Percentiles rank a stretch among this genome's conserved stretches.
These are phyloP conservation scores for Melipona quadrifasciata DNA, from an alignment of 1,140 invertebrate genomes.

Conservation along the genomic window DNA sequence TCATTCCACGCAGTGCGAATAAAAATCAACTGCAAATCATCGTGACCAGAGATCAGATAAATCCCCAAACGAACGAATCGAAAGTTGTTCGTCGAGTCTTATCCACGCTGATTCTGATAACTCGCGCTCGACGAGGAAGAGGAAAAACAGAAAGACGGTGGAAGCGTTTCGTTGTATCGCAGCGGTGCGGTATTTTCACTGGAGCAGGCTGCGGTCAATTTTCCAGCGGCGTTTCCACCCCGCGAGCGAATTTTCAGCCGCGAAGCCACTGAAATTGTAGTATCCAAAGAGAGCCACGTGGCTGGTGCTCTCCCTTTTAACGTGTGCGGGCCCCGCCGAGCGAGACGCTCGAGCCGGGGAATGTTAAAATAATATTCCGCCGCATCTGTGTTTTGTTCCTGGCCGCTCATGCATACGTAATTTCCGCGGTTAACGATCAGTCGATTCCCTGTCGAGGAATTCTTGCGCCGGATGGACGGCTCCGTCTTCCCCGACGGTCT, in stretches of 20 bases:
- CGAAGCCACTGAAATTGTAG: too few relatives aligned
- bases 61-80: too few relatives aligned
- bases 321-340: not conserved
- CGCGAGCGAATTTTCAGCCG: conserved; percentile 17
- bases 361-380: conserved; percentile 47
- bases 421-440: conserved; percentile 63
- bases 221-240: not conserved
- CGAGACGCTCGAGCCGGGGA: conserved; percentile 33
- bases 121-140: not conserved
- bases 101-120: too few relatives aligned
- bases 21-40: too few relatives aligned
- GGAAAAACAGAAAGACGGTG: not conserved
- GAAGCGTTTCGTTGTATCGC: not conserved
- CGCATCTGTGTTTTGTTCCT: conserved; percentile 55
- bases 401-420: conserved; percentile 61
- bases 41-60: too few relatives aligned
- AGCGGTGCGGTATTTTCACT: not conserved
- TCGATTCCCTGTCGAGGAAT: conserved; percentile 64
- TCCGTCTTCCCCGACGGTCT: conserved; percentile 55
- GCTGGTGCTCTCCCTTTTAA: not conserved
- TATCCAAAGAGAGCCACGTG: conserved; percentile 10
- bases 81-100: too few relatives aligned
- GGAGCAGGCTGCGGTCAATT: conserved; percentile 1
- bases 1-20: too few relatives aligned
- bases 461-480: conserved; percentile 30